These are phyloP conservation scores for Bemisia tabaci DNA, from an alignment of 1,140 invertebrate species.

Conservation along the genomic window DNA sequence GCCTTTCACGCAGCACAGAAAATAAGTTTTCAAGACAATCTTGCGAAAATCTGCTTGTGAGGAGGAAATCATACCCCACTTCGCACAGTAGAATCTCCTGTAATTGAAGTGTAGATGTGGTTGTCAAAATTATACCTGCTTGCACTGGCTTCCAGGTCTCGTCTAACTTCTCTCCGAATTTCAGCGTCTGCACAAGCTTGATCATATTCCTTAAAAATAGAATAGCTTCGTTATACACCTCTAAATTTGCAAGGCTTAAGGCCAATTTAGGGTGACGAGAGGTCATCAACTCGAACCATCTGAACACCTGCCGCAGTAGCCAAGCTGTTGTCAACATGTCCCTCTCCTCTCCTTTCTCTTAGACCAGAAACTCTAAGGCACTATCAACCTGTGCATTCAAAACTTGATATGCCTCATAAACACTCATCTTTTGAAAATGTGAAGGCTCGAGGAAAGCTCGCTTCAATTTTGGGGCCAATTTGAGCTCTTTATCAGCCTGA, in stretches of 20 bases:
- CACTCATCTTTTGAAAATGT: constrained; percentile 4
- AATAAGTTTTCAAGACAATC: constrained; percentile 20
- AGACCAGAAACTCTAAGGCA: neutral
- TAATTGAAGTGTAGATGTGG: neutral
- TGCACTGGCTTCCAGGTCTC: constrained; percentile 12
- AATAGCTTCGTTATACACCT: constrained; percentile 12
- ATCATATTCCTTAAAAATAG: constrained; percentile 11
- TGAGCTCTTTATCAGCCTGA: neutral
- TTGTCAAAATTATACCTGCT: constrained; percentile 12
- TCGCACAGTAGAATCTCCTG: constrained; percentile 10
- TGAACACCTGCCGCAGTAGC: constrained; percentile 9
- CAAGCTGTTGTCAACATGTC: constrained; percentile 16
- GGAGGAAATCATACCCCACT: constrained; percentile 9
- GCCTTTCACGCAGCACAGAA: constrained; percentile 16
- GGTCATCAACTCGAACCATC: constrained; percentile 14
- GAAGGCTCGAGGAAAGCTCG: neutral
- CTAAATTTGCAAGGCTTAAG: constrained; percentile 4
- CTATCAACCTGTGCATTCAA: neutral
- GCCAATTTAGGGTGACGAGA: constrained; percentile 10
- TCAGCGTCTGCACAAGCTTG: constrained; percentile 6
- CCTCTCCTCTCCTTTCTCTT: no score
- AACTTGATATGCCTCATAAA: neutral
- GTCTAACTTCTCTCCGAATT: constrained; percentile 4
- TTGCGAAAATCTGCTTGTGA: constrained; percentile 17
- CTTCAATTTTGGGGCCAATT: neutral